Percentiles rank a stretch among this genome's conserved stretches.
Conservation (phyloP, 2,888 invertebrate species). For the Brassicogethes aeneus region DNA sequence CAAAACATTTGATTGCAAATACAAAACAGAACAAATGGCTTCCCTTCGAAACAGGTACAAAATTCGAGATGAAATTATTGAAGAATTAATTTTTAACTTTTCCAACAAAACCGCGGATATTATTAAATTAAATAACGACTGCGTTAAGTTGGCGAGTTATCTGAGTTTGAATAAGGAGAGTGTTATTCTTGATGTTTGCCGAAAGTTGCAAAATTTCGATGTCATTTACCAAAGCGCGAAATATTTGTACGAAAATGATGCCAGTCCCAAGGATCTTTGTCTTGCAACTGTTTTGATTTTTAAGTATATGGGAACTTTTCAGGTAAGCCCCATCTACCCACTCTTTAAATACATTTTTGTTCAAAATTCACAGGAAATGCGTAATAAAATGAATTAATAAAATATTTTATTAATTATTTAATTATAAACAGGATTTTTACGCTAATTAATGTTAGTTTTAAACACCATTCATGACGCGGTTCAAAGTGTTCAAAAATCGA, state of each 20-base stretch:
- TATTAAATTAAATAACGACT: no score
- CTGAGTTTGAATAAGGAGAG: not conserved
- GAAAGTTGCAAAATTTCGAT: not conserved
- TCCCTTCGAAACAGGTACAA: slow-evolving; percentile 19
- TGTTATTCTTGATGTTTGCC: not conserved
- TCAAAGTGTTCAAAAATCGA: no score
- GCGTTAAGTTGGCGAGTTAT: not conserved
- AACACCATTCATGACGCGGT: no score
- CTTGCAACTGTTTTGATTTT: not conserved
- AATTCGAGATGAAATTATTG: not conserved
- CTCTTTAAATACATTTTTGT: no score
- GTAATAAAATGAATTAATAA: no score
- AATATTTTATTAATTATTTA: no score
- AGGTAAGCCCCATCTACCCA: no score
- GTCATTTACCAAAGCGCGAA: not conserved
- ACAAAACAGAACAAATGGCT: not conserved
- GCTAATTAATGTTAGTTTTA: no score
- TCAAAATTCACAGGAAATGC: no score
- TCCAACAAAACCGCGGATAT: not conserved
- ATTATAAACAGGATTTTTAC: no score
- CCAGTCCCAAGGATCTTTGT: not conserved
- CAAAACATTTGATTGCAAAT: not conserved
- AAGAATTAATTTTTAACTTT: not conserved
- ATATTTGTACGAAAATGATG: not conserved
- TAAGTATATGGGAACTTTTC: not conserved